phyloP scores from a whole-genome alignment of 2,888 invertebrate genomes.

The Pachymerium ferrugineum region DNA sequence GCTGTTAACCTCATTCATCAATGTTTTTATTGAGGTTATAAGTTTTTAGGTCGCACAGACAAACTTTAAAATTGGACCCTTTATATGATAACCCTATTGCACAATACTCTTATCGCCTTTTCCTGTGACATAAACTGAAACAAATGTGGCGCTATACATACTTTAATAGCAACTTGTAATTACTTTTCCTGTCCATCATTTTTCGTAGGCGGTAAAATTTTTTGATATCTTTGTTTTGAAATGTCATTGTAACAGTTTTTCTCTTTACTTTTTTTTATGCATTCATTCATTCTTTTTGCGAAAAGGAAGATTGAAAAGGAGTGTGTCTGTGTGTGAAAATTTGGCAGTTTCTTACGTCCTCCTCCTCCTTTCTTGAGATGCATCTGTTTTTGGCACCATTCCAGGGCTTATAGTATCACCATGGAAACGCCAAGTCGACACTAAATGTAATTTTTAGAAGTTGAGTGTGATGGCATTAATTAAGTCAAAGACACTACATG shows the following conservation, averaged over 20 bases:
- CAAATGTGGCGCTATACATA: neutral
- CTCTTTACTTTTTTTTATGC: no score
- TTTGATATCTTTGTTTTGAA: neutral
- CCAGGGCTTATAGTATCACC: neutral
- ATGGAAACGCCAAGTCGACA: constrained; percentile 5
- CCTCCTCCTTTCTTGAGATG: neutral
- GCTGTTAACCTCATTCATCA: no score
- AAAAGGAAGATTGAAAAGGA: neutral
- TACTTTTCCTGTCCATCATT: neutral
- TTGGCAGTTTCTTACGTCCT: neutral
- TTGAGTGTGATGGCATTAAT: constrained; percentile 12
- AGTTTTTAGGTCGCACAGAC: neutral
- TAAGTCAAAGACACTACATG: neutral
- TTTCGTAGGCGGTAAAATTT: neutral
- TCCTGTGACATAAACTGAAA: neutral
- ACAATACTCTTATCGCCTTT: neutral
- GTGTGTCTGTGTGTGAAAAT: constrained; percentile 12
- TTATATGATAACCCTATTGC: neutral
- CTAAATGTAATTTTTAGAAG: constrained; percentile 10
- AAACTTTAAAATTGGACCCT: neutral
- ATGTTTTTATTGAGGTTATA: no score
- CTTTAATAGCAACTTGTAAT: neutral
- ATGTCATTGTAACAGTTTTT: neutral
- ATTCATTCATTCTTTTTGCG: no score
- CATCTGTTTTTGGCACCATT: neutral